Conservation (phyloP, 1,140 invertebrate genomes). For the Agrypnia vestita region DNA sequence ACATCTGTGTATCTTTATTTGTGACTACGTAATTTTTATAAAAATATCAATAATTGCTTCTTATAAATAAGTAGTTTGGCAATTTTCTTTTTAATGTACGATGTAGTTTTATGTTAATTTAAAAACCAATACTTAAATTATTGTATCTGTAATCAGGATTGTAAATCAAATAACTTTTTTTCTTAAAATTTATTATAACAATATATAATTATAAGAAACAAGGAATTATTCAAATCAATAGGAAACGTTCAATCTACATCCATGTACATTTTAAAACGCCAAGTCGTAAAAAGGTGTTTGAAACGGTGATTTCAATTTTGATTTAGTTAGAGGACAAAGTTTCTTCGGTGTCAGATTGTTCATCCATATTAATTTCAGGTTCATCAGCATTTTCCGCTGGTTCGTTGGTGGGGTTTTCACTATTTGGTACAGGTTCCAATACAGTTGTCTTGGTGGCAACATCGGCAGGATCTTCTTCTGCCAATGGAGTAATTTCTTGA, state of each 20-base stretch:
- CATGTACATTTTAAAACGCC: too few species aligned
- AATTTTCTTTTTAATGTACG: too few species aligned
- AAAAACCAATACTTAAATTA: too few species aligned
- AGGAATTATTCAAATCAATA: conserved; percentile 9
- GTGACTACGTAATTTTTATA: too few species aligned
- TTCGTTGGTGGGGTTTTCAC: neutral
- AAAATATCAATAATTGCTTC: too few species aligned
- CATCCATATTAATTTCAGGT: neutral
- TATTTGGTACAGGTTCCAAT: conserved; percentile 24
- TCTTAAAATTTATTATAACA: conserved; percentile 24
- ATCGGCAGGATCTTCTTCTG: conserved; percentile 12
- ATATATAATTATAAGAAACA: conserved; percentile 9
- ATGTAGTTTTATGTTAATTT: too few species aligned
- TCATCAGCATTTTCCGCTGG: conserved; percentile 1
- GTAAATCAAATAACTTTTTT: neutral
- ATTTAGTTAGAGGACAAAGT: neutral
- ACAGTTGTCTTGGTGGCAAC: neutral
- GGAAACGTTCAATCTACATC: neutral
- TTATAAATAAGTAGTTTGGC: too few species aligned
- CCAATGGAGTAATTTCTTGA: neutral
- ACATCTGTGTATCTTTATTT: too few species aligned
- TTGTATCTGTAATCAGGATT: too few species aligned
- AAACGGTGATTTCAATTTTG: neutral
- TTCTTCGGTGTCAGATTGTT: neutral
- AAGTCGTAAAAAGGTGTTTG: too few species aligned